Percentiles rank a stretch among this genome's conserved stretches.
Evolutionary conservation across 1,140 invertebrate genomes (phyloP).

Genomic region (Sycobia sp.): DNA sequence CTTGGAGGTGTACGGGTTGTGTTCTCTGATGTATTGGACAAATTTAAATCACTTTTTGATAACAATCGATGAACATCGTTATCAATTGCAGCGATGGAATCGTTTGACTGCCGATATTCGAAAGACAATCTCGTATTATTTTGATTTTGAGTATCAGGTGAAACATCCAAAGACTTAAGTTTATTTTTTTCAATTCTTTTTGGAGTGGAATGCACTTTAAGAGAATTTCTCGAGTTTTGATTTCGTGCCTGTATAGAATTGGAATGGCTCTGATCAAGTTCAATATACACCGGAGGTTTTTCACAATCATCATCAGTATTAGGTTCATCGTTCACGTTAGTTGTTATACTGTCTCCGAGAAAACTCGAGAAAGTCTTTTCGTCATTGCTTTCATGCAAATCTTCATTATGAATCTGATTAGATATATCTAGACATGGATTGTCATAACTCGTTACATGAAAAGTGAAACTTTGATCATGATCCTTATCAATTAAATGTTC

Average conservation of each 20-base stretch:
- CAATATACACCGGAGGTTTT: neutral
- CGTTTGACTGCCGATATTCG: slow-evolving; percentile 36
- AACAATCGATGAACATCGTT: slow-evolving; percentile 6
- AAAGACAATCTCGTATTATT: slow-evolving; percentile 45
- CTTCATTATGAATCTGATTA: neutral
- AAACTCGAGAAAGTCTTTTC: neutral
- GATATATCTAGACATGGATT: slow-evolving; percentile 17
- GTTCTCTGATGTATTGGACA: slow-evolving; percentile 29
- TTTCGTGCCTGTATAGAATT: slow-evolving; percentile 45
- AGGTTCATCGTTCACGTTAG: neutral
- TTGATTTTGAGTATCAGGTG: slow-evolving; percentile 42
- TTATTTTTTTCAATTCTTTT: neutral
- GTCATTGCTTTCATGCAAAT: neutral
- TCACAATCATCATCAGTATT: neutral
- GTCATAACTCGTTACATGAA: neutral
- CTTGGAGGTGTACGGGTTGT: slow-evolving; percentile 36
- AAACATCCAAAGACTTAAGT: slow-evolving; percentile 30
- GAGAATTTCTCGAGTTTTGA: slow-evolving; percentile 50
- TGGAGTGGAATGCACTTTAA: slow-evolving; percentile 8
- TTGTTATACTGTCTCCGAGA: neutral
- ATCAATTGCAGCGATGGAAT: slow-evolving; percentile 6
- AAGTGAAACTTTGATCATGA: neutral
- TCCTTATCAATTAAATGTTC: slow-evolving; percentile 1
- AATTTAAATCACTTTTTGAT: slow-evolving; percentile 39
- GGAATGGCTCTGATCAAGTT: slow-evolving; percentile 14